Base-by-base conservation (phyloP, 2,888 invertebrate species). In the Empis stercorea region DNA sequence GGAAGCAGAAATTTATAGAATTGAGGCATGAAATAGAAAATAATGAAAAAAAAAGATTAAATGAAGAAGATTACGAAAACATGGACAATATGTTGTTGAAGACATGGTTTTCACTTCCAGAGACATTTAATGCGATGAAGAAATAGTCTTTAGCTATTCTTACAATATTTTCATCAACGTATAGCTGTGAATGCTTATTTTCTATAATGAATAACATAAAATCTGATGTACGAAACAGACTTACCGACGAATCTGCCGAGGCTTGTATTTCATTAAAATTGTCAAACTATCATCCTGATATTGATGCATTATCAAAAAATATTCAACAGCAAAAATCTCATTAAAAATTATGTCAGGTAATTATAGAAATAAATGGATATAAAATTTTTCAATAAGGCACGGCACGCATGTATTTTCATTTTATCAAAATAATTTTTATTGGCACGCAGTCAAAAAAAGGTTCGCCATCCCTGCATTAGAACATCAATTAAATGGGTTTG, bases 341-440 rank as follows among this genome's bases (percentile, higher is more conserved):
- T 37, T 37, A 10, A 37, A 37, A 37, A 37, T 9, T 14, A 37
- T 37, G 37, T 37, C 5, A 37, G 10, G 15, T 15, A 15, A 37
- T 37, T 37, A 37, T 37, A 37, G 37, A 37, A 37, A 37, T 37
- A 5, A 37, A 37, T 37, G 15, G 14, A 37, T 37, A 37, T 37
- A 10, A 15, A 37, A 37, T 37, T 15, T 37, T 37, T 15, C 20
- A n/a, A 37, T 15, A 37, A 37, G 9, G 37, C 16, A 37, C 15
- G 37, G 37, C 37, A 37, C 37, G 37, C 37, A 37, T 37, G 37
- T 37, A 37, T 37, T 37, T 37, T 37, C 37, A 37, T 37, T 37
- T 37, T 37, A 37, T 37, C 14, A 37, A 37, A 15, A 37, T 37
- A 37, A 15, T 37, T 9, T 37, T 37, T 37, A 37, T 37, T 16